A percentile compares a stretch with the other conserved stretches of the same genome.
phyloP scores from a whole-genome alignment of 2,888 invertebrate species.

The Stramonita haemastoma region DNA sequence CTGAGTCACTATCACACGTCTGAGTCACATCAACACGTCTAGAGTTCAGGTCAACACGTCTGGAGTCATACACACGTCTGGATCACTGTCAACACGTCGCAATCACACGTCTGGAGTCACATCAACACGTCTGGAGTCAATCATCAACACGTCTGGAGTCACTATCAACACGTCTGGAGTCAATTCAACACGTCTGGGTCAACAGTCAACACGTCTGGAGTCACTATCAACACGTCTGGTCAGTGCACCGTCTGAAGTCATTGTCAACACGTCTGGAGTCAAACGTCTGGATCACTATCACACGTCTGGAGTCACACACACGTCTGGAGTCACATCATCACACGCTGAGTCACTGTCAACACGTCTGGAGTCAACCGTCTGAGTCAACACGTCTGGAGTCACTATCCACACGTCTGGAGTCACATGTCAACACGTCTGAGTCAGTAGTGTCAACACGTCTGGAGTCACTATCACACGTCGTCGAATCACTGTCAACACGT shows the following conservation, averaged over 20 bases:
- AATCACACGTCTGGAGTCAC: constrained; percentile 3
- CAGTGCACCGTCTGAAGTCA: not conserved
- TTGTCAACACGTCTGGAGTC: constrained; percentile 11
- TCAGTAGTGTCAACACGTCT: not conserved
- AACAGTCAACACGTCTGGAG: not conserved
- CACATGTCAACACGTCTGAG: not conserved
- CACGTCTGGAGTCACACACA: not conserved
- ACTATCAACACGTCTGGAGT: not conserved
- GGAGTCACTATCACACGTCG: not conserved
- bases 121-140: not conserved
- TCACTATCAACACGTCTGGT: not conserved
- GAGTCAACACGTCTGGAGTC: constrained; percentile 20
- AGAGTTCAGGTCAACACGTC: constrained; percentile 3
- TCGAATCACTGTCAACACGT: not conserved
- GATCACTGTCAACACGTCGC: not conserved
- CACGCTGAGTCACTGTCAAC: not conserved
- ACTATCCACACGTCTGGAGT: not conserved
- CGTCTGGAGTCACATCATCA: not conserved
- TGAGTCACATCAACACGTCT: not conserved
- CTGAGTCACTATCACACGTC: not conserved
- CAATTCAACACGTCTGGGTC: not conserved
- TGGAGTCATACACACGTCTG: not conserved
- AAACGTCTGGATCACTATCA: not conserved
- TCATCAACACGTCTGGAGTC: not conserved
- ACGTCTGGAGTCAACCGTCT: not conserved